Conservation (phyloP, 1,140 invertebrate genomes). For the Scaptomyza pallida region DNA sequence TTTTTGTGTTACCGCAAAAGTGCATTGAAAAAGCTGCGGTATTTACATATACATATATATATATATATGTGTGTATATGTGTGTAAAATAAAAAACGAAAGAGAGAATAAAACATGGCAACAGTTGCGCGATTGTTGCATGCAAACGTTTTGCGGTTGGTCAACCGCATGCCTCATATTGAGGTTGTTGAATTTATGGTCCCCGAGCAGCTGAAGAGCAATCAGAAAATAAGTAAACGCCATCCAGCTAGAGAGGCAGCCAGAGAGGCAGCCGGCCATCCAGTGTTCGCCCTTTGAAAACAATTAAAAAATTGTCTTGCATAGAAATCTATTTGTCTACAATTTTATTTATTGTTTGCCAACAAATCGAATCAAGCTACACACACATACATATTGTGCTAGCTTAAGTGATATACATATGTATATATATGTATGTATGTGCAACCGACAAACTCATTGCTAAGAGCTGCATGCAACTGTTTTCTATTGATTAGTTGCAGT, state of each 20-base stretch:
- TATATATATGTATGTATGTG: not conserved
- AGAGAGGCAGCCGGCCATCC: too few relatives aligned
- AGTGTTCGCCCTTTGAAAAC: constrained; percentile 35
- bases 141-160: constrained; percentile 64
- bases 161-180: constrained; percentile 51
- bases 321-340: constrained; percentile 27
- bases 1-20: constrained; percentile 45
- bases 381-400: too few relatives aligned
- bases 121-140: constrained; percentile 68
- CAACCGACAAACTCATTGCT: too few relatives aligned
- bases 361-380: constrained; percentile 35
- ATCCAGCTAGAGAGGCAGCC: too few relatives aligned
- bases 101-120: constrained; percentile 44
- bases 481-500: not conserved
- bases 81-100: constrained; percentile 9
- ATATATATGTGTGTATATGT: constrained; percentile 48
- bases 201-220: constrained; percentile 39
- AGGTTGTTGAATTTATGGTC: constrained; percentile 63
- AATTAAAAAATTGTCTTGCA: constrained; percentile 63
- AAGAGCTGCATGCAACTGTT: not conserved
- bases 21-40: constrained; percentile 64
- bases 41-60: constrained; percentile 54
- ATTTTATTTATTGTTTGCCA: constrained; percentile 65
- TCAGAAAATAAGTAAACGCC: constrained; percentile 35
- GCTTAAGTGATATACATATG: not conserved